Evolutionary conservation across 2,113 vertebrate species (phyloP).

Genomic region (Mustela lutreola): DNA sequence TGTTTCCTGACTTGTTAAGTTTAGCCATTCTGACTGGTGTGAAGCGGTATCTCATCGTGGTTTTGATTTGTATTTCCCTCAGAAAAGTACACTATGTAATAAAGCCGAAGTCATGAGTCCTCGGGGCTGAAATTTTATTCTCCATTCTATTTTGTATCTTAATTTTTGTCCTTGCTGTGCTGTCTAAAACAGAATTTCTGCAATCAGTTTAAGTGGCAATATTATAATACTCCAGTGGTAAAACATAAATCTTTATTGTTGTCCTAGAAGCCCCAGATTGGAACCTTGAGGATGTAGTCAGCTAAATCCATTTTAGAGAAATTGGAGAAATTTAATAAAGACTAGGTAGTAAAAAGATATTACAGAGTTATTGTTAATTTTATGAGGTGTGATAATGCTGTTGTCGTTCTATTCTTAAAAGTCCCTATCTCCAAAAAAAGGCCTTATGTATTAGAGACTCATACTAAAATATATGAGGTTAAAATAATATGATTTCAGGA

Average conservation of each 20-base stretch:
- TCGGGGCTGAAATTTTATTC: conserved; percentile 5
- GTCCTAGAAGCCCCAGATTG: not conserved
- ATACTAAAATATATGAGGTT: not conserved
- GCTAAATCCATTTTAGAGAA: not conserved
- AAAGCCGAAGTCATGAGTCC: not conserved
- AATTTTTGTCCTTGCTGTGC: not conserved
- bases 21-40: not conserved
- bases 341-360: not conserved
- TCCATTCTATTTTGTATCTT: not conserved
- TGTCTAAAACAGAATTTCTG: not conserved
- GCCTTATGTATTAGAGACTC: not conserved
- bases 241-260: not conserved
- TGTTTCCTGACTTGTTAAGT: too few species aligned
- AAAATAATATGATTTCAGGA: not conserved
- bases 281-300: not conserved
- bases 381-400: not conserved
- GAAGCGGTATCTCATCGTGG: not conserved
- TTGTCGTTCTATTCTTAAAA: not conserved
- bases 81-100: not conserved
- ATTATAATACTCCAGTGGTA: not conserved
- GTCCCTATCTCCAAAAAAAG: not conserved
- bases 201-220: not conserved
- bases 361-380: not conserved
- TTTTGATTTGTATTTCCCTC: not conserved
- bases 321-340: not conserved